Evolutionary conservation across 1,140 invertebrate genomes (phyloP).

Genomic region (Apocrypta bakeri): DNA sequence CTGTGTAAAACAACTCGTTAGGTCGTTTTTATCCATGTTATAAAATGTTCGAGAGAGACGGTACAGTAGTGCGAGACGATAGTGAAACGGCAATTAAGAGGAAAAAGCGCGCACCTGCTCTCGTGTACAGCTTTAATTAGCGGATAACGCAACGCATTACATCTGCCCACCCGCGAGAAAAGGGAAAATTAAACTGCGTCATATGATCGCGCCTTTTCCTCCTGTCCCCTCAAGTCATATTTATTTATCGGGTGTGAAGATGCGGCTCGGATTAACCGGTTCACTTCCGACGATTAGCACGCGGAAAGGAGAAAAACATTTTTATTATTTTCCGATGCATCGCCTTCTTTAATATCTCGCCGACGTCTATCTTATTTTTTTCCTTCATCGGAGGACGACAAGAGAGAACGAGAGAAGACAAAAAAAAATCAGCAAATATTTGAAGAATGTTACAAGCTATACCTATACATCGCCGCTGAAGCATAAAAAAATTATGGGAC

Average conservation of each 20-base stretch:
- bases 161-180: background rate
- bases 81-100: slow-evolving; percentile 5
- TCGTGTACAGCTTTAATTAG: slow-evolving; percentile 23
- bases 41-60: background rate
- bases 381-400: too few species aligned
- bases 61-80: background rate
- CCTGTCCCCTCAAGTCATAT: too few species aligned
- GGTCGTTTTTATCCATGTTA: slow-evolving; percentile 5
- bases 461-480: too few species aligned
- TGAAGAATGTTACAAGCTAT: background rate
- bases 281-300: background rate
- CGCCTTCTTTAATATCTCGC: background rate
- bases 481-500: slow-evolving; percentile 1
- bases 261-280: background rate
- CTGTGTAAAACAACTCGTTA: slow-evolving; percentile 38
- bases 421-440: background rate
- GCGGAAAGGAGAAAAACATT: too few species aligned
- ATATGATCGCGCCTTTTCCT: background rate
- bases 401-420: background rate
- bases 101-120: slow-evolving; percentile 29
- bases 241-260: background rate
- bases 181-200: background rate
- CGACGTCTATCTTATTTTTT: background rate
- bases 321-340: background rate
- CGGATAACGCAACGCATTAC: background rate